These are phyloP conservation scores for Drosophila acutilabella DNA, from an alignment of 2,888 invertebrate genomes.

Conservation along the genomic window DNA sequence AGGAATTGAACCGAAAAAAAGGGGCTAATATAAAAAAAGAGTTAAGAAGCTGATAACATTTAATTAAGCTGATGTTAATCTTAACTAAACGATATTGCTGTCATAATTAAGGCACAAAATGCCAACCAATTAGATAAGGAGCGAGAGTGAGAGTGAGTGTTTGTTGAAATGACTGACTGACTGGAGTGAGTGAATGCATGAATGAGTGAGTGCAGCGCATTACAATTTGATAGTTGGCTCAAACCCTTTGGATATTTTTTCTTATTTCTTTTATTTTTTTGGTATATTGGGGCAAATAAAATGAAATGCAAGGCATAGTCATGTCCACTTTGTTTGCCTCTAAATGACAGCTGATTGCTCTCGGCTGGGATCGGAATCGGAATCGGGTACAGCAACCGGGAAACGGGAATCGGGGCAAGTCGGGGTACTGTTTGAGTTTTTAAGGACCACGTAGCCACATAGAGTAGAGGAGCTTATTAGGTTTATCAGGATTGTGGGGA, in stretches of 20 bases:
- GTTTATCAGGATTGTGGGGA: no score
- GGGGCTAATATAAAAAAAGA: slow-evolving; percentile 10
- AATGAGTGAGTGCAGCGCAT: slow-evolving; percentile 51
- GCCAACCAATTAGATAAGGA: slow-evolving; percentile 35
- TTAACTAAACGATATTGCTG: slow-evolving; percentile 45
- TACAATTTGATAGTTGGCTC: slow-evolving; percentile 49
- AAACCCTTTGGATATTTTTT: slow-evolving; percentile 32
- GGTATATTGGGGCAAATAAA: slow-evolving; percentile 39
- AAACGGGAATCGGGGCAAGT: background rate
- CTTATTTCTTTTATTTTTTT: slow-evolving; percentile 21
- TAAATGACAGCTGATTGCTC: slow-evolving; percentile 80
- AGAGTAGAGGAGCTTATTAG: no score
- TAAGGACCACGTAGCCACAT: no score
- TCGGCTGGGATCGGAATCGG: slow-evolving; percentile 17
- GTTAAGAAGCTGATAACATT: slow-evolving; percentile 19
- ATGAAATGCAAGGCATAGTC: slow-evolving; percentile 60
- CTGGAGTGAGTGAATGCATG: slow-evolving; percentile 8
- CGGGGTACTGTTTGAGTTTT: background rate
- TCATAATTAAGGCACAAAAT: slow-evolving; percentile 46
- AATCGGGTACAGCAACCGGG: background rate
- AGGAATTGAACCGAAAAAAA: background rate
- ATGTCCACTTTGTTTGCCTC: slow-evolving; percentile 81
- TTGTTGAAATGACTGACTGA: slow-evolving; percentile 30
- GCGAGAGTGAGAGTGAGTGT: slow-evolving; percentile 11
- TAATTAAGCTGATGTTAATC: slow-evolving; percentile 45